Base-by-base conservation (phyloP, 2,113 vertebrate genomes). In the Cranoglanis bouderius region DNA sequence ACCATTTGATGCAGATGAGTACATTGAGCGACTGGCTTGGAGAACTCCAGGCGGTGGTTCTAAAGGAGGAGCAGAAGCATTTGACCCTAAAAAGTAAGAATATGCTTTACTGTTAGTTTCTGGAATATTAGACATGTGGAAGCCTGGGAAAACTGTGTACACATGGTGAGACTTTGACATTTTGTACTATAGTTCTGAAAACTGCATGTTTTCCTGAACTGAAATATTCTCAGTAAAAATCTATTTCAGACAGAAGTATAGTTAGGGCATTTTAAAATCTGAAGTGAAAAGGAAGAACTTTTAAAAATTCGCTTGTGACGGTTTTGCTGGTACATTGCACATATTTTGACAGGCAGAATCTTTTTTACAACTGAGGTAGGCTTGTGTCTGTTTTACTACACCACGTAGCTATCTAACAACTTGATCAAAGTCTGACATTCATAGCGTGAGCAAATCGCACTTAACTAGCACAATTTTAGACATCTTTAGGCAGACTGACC, bases 1-100 rank as follows among this genome's bases (percentile, higher is more conserved):
- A 92, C 98, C 98, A 80, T 99, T 99, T 95, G 98, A 98, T 95
- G 98, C 98, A 72, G 98, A 99, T 96, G 98, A 99, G 92, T 99
- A 99, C 93, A 99, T 99, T 90, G 98, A 99, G 90, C 96, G 98
- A 85, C 95, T 99, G 93, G 98, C 98, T 26, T 99, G 98, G 98
- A 97, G 98, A 95, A 99, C 97, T 88, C 98, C 98, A 18, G 98
- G 98, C 92, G 98, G 98, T 94, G 98, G 98, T 85, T 99, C 98
- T 90, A 97, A 98, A 97, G 97, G 98, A 94, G 98, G 98, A 91
- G 95, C 96, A 63, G 98, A 99, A 94, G 97, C 97, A 75, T 99
- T 99, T 92, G 98, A 99, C 94, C 98, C 98, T 0, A 99, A 99
- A 97, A 98, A 97, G 98, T 99, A 95, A 95, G 84, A 57, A 18